Base-by-base conservation (phyloP, 92 coral and sea anemone genomes). In the Phenganax subtilis region DNA sequence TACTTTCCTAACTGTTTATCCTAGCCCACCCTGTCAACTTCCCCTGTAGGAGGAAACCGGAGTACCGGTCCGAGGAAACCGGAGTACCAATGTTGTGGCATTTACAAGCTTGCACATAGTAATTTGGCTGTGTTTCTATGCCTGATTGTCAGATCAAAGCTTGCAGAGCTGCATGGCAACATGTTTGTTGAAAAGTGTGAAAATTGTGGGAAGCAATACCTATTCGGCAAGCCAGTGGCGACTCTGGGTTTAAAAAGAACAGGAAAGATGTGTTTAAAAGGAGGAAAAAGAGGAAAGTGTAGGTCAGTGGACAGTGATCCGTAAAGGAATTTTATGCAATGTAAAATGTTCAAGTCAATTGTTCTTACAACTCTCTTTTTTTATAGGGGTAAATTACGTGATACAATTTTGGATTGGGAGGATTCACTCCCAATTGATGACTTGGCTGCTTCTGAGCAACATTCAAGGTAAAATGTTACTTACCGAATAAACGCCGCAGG, bases 141-240 rank as follows among this genome's bases (percentile, higher is more conserved):
- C 47, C 47, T 37, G 47, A 37, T 61, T 12, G 10, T 64, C 73
- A 94, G 98, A 86, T 90, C 91, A 25, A 86, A 86, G 88, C 71
- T 94, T 12, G 90, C 98, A 30, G 98, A 94, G 80, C 92, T 94
- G 20, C 98, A 94, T 86, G 98, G 98, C 14, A 92, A 94, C 86
- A 94, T 94, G 98, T 94, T 91, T 85, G 85, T 94, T 14, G 98
- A 94, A 77, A 90, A 91, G 80, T 94, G 98, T 85, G 97, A 94
- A 77, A 90, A 92, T 65, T 94, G 98, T 83, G 91, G 86, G 25
- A 89, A 87, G 15, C 97, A 94, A 78, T 89, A 92, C 73, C 82
- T 94, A 6, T 81, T 91, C 70, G 88, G 78, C 11, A 80, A 84
- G 55, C 94, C 98, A 29, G 89, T 86, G 0, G 80, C 87, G 20